Percentiles rank a stretch among this genome's conserved stretches.
phyloP scores from a whole-genome alignment of 2,888 invertebrate species.

The Suillia variegata region DNA sequence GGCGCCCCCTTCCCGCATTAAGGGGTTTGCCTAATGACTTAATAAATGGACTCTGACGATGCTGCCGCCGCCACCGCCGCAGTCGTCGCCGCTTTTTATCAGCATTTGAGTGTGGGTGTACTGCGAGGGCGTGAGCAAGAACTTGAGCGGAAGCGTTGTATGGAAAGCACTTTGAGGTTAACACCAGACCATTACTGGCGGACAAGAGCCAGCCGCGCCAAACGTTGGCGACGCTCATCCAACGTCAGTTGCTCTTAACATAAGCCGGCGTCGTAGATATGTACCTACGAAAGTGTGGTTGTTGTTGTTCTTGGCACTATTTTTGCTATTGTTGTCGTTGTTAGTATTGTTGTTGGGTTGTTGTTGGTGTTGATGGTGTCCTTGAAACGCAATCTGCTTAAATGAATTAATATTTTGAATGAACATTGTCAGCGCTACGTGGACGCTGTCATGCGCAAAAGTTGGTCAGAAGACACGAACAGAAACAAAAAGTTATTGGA shows the following conservation, averaged over 20 bases:
- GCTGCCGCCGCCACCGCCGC: not conserved
- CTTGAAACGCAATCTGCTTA: not conserved
- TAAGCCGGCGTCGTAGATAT: not conserved
- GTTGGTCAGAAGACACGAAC: too few relatives aligned
- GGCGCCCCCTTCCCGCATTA: too few relatives aligned
- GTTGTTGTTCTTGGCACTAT: not conserved
- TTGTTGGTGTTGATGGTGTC: not conserved
- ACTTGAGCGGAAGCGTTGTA: not conserved
- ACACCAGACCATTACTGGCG: not conserved
- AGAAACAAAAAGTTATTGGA: too few relatives aligned
- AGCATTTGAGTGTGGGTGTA: not conserved
- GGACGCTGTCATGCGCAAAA: too few relatives aligned
- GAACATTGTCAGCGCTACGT: not conserved
- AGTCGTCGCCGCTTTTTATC: not conserved
- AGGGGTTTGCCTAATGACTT: slow-evolving; percentile 3
- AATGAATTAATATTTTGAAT: not conserved
- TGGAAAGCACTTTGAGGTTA: slow-evolving; percentile 1
- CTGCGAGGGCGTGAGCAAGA: not conserved
- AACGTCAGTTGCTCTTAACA: not conserved
- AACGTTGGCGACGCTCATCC: not conserved
- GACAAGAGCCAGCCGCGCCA: too few relatives aligned
- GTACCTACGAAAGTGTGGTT: not conserved
- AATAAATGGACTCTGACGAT: not conserved
- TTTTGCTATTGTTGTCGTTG: not conserved
- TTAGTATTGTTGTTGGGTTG: too few relatives aligned